These are phyloP conservation scores for Clivina fossor DNA, from an alignment of 2,888 invertebrate genomes.

Conservation along the genomic window DNA sequence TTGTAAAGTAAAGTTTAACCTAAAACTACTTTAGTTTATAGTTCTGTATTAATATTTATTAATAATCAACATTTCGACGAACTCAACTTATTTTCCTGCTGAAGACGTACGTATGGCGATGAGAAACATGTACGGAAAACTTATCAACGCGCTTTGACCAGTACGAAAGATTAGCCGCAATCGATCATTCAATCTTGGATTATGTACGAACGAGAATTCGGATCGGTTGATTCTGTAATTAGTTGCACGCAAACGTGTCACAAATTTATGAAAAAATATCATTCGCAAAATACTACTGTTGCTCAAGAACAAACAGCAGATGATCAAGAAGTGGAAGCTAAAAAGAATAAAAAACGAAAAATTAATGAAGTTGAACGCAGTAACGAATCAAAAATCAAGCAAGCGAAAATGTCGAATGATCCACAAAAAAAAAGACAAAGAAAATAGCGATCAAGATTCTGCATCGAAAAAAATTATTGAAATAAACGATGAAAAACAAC, in stretches of 20 bases:
- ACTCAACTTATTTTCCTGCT: too few relatives aligned
- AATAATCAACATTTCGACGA: too few relatives aligned
- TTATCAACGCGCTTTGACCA: conserved; percentile 61
- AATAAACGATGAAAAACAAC: conserved; percentile 45
- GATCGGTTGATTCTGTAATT: conserved; percentile 61
- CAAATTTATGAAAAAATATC: conserved; percentile 45
- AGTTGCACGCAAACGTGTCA: conserved; percentile 56
- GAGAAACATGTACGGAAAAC: conserved; percentile 62
- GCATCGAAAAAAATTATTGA: too few relatives aligned
- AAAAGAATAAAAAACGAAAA: too few relatives aligned
- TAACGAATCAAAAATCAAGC: conserved; percentile 16
- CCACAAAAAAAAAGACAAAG: too few relatives aligned
- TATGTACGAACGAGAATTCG: conserved; percentile 81
- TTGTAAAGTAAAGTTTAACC: too few relatives aligned
- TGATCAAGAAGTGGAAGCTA: too few relatives aligned
- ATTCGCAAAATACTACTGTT: conserved; percentile 21
- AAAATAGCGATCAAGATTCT: too few relatives aligned
- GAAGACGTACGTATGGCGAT: too few relatives aligned
- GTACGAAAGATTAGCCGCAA: conserved; percentile 73
- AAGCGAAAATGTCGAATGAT: conserved; percentile 26
- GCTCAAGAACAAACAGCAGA: conserved; percentile 41
- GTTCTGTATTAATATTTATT: too few relatives aligned
- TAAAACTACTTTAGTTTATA: too few relatives aligned
- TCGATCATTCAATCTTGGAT: conserved; percentile 72
- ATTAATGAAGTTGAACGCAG: conserved; percentile 14